Percentiles rank a stretch among this genome's conserved stretches.
These are phyloP conservation scores for Stegana nigrithorax DNA, from an alignment of 2,888 invertebrate species.

Conservation along the genomic window DNA sequence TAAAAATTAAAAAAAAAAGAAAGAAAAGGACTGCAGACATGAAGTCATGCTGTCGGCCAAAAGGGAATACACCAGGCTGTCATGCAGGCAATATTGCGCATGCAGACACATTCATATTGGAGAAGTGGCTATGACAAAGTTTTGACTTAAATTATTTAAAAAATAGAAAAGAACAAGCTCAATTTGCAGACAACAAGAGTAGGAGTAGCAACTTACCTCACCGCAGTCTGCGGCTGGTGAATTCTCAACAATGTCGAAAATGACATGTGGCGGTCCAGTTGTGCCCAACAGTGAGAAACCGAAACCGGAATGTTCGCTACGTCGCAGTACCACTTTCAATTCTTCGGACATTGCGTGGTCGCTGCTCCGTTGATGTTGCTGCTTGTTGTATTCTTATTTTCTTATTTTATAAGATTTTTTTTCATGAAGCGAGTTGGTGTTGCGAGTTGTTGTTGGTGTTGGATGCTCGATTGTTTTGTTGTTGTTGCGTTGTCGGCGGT, in stretches of 20 bases:
- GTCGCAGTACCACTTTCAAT: constrained; percentile 87
- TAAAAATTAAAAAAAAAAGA: no score
- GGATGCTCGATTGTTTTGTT: constrained; percentile 24
- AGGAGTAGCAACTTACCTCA: constrained; percentile 57
- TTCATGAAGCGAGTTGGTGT: no score
- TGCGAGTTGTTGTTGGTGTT: constrained; percentile 28
- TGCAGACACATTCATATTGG: constrained; percentile 12
- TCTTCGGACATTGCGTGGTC: constrained; percentile 77
- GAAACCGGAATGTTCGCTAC: constrained; percentile 88
- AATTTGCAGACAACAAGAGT: not conserved
- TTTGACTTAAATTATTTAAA: no score
- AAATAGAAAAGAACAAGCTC: no score
- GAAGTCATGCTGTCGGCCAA: constrained; percentile 24
- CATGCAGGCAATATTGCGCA: no score
- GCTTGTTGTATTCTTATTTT: constrained; percentile 36
- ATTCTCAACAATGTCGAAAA: constrained; percentile 92
- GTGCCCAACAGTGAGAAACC: constrained; percentile 92
- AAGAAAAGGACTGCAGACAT: constrained; percentile 42
- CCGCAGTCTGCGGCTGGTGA: constrained; percentile 91
- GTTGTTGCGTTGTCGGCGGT: constrained; percentile 23
- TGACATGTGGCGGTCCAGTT: constrained; percentile 91
- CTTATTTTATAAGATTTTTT: constrained; percentile 12
- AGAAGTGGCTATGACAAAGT: no score
- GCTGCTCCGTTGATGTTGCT: constrained; percentile 33
- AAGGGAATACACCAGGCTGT: constrained; percentile 28